Evolutionary conservation across 2,888 invertebrate genomes (phyloP).

Genomic region (Drosophila siamana): DNA sequence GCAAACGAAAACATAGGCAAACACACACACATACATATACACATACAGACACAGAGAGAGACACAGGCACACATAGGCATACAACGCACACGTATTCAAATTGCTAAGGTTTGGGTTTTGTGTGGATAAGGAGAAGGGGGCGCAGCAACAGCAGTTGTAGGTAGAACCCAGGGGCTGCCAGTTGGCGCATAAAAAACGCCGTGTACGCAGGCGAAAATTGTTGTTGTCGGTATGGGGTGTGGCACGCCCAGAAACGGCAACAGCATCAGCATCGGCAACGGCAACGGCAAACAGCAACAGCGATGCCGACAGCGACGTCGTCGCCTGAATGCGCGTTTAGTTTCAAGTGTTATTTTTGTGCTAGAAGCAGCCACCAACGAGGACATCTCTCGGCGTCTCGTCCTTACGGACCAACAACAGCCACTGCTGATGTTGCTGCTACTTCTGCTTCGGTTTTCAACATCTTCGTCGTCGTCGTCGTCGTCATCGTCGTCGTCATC

Average conservation of each 20-base stretch:
- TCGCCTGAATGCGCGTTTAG: slow-evolving; percentile 78
- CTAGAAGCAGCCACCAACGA: slow-evolving; percentile 71
- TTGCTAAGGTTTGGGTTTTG: slow-evolving; percentile 44
- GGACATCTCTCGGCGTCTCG: slow-evolving; percentile 57
- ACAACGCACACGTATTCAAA: slow-evolving; percentile 68
- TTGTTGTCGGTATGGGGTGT: slow-evolving; percentile 48
- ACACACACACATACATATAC: slow-evolving; percentile 40
- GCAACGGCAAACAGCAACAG: slow-evolving; percentile 38
- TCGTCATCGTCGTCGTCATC: slow-evolving; percentile 30
- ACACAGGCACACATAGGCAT: slow-evolving; percentile 47
- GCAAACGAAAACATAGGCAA: slow-evolving; percentile 74
- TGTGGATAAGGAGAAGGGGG: background rate
- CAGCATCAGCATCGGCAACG: slow-evolving; percentile 37
- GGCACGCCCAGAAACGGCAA: slow-evolving; percentile 51
- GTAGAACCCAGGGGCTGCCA: slow-evolving; percentile 48
- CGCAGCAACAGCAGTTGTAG: slow-evolving; percentile 31
- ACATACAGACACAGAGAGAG: slow-evolving; percentile 18
- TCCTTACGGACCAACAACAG: slow-evolving; percentile 34
- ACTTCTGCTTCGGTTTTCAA: slow-evolving; percentile 51
- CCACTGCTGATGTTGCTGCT: slow-evolving; percentile 36
- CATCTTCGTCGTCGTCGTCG: slow-evolving; percentile 33
- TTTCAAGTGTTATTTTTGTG: slow-evolving; percentile 82
- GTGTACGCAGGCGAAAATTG: slow-evolving; percentile 79
- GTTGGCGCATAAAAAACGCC: slow-evolving; percentile 68
- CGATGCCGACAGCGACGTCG: slow-evolving; percentile 47